Base-by-base conservation (phyloP, 92 coral and sea anemone species). In the Palythoa grandis region DNA sequence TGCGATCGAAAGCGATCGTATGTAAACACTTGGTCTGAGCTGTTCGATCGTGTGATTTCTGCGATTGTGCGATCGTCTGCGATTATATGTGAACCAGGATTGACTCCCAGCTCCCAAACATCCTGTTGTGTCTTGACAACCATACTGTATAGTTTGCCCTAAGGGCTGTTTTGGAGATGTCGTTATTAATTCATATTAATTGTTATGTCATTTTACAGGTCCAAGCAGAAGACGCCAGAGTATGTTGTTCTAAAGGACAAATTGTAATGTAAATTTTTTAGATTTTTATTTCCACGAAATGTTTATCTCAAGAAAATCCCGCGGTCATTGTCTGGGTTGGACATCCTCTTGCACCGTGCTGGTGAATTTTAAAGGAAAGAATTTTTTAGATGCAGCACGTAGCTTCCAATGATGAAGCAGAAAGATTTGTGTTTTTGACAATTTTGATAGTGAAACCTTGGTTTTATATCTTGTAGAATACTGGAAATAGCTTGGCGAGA, bases 201-300 rank as follows among this genome's bases (percentile, higher is more conserved):
- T 29, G 39, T 76, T 54, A 14, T 54, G 7, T 75, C 12, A 52
- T 50, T 52, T 75, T 76, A n/a, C 22, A 76, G 82, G 82, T 2
- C 82, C 82, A 25, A 76, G 66, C 19, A 53, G 82, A 76, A 76
- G 82, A 76, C 82, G 82, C 20, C 82, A 76, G 82, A 76, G 82
- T 76, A 76, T 76, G 82, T 57, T 76, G 67, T 76, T 76, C 82
- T 76, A 54, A 43, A 76, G 48, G 82, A 52, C 12, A 52, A 24
- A 10, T 22, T 37, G 66, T 7, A 76, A 38, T 76, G 66, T 76
- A 76, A 76, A 76, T 76, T 52, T 76, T 23, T 29, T 76, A 54
- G 67, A 24, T 24, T 76, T n/a, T 52, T 74, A 52, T 12, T 76
- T 74, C 13, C 54, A 47, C 2, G 58, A 48, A 74, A 20, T 74